Conservation (phyloP, 37 sponge, comb jelly and placozoan genomes). For the Ephydatia muelleri region DNA sequence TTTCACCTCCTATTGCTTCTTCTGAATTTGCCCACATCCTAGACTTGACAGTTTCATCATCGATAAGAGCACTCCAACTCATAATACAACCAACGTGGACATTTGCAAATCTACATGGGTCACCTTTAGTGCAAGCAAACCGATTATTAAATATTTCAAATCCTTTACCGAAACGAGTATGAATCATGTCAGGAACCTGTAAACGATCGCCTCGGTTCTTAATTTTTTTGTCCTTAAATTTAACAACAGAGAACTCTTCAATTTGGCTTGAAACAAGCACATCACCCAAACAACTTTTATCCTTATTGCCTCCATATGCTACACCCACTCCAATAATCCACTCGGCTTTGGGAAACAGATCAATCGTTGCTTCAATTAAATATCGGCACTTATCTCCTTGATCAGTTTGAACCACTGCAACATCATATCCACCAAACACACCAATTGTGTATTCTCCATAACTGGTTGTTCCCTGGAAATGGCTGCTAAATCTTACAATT, state of each 20-base stretch:
- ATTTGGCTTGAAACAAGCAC: not conserved
- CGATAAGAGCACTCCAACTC: not conserved
- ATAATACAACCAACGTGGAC: not conserved
- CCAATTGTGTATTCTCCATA: not conserved
- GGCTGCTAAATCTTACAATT: not conserved
- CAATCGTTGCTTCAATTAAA: not conserved
- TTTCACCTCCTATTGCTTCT: constrained; percentile 13
- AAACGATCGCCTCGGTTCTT: not conserved
- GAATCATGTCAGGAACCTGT: not conserved
- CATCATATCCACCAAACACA: constrained; percentile 4
- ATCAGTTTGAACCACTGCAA: not conserved
- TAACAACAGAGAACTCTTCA: not conserved
- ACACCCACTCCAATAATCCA: constrained; percentile 9
- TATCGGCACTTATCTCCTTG: not conserved
- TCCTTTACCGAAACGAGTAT: not conserved
- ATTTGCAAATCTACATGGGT: not conserved
- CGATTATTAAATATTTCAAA: not conserved
- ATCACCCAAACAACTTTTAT: not conserved
- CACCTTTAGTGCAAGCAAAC: not conserved
- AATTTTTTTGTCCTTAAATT: not conserved
- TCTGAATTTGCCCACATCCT: not conserved
- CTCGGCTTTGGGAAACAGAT: not conserved
- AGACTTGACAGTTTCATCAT: not conserved
- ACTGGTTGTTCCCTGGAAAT: not conserved
- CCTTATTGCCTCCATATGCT: not conserved